Base-by-base conservation (phyloP, 2,113 vertebrate species). In the Egretta garzetta region DNA sequence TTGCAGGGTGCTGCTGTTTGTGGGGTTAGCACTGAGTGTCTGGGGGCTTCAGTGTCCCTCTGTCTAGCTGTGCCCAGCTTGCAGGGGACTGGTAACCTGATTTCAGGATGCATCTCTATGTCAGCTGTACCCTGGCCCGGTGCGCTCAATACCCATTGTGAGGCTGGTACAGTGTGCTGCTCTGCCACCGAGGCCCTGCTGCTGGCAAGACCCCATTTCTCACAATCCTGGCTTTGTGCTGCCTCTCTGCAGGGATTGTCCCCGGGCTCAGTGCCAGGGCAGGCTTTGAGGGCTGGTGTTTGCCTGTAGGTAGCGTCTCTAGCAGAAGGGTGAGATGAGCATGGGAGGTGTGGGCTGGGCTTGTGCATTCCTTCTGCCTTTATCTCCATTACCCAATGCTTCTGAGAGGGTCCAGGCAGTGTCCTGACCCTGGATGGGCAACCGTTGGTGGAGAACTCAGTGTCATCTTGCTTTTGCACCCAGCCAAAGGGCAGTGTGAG, bases 141-240 rank as follows among this genome's bases (percentile, higher is more conserved):
- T 1, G 2, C 39, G 64, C 88, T 86, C 58, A 52, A 53, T 77
- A 26, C 86, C 79, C 91, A 94, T 95, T 98, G 95, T 97, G 91
- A 2, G 49, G 24, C 85, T 87, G 88, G 93, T 86, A 86, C 91
- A 63, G 71, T 2, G 23, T 20, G 75, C 71, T 26, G 85, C 80
- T 95, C 80, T 90, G 87, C 95, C 53, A 73, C 75, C 7, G 3
- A 2, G 6, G 67, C 80, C 80, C 77, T 0, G 23, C 79, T 66
- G 32, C 80, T 95, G 94, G 93, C 97, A 94, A 92, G 94, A 93
- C 88, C 90, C 70, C 64, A 8, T 96, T 96, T 96, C 91, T 96
- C 80, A 97, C 97, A 98, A 96, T 97, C 93, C 94, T 73, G 67
- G 94, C 97, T 97, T 98, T 98, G 97, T 98, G 88, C 62, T 95